These are phyloP conservation scores for Sus scrofa DNA, from an alignment of 2,113 vertebrate species.

Conservation along the genomic window DNA sequence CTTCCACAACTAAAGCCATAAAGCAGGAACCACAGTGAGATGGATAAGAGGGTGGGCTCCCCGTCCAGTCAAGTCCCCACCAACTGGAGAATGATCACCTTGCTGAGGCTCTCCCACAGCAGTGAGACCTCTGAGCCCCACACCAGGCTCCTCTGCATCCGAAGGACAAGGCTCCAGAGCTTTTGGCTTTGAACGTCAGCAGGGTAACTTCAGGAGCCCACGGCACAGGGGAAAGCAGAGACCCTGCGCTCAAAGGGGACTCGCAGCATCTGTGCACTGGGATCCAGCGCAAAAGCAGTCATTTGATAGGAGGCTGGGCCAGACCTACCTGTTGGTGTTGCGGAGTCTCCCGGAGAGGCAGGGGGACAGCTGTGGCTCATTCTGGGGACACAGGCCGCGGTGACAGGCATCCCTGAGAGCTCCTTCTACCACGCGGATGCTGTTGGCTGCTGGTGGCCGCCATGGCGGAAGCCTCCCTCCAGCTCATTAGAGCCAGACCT, in stretches of 20 bases:
- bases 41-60: fast-evolving
- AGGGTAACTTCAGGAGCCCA: neutral
- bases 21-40: neutral
- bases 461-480: neutral
- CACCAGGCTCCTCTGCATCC: neutral
- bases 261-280: neutral
- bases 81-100: fast-evolving
- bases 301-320: neutral
- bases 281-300: neutral
- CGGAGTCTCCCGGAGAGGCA: neutral
- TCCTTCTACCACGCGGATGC: neutral
- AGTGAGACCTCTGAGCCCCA: neutral
- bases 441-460: fast-evolving
- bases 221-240: neutral
- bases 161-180: neutral
- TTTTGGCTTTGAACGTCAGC: neutral
- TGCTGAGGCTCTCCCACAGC: fast-evolving
- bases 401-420: no score
- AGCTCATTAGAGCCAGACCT: neutral
- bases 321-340: neutral
- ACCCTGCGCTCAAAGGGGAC: neutral
- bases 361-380: neutral
- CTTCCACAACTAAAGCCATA: neutral
- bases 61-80: neutral
- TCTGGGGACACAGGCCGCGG: neutral